Evolutionary conservation across 53 echinoderm and acorn worm species (phyloP).

Genomic region (Echinometra lucunter): DNA sequence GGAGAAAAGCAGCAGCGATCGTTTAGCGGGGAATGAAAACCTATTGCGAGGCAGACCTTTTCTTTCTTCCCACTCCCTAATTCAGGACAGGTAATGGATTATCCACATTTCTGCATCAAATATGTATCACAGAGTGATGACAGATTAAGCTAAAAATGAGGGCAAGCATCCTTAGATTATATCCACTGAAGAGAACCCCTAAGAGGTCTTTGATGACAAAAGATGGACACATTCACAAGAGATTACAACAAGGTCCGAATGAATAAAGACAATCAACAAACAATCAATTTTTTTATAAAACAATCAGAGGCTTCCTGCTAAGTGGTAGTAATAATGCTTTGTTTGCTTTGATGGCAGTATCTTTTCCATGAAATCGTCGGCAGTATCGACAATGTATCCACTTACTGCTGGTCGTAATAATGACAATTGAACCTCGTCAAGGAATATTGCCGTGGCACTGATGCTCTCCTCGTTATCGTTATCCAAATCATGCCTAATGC

Average conservation of each 20-base stretch:
- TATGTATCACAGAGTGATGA: slow-evolving; percentile 29
- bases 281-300: neutral
- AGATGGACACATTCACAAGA: neutral
- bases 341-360: neutral
- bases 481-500: slow-evolving; percentile 47
- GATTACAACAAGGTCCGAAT: neutral
- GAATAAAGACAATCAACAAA: neutral
- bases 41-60: neutral
- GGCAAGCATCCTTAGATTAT: neutral
- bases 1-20: slow-evolving; percentile 42
- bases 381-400: slow-evolving; percentile 44
- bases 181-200: neutral
- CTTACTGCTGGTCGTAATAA: slow-evolving; percentile 51
- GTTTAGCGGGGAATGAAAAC: slow-evolving; percentile 36
- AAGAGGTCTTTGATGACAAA: neutral
- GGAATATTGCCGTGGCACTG: slow-evolving; percentile 30
- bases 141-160: neutral
- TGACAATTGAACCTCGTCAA: slow-evolving; percentile 13
- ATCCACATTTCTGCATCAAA: slow-evolving; percentile 26
- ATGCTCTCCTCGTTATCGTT: neutral
- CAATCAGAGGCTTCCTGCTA: slow-evolving; percentile 11
- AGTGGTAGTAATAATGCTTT: neutral
- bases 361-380: neutral
- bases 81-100: slow-evolving; percentile 37
- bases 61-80: neutral